A percentile compares a stretch with the other conserved stretches of the same genome.
Conservation (phyloP, 92 coral and sea anemone genomes). For the Nematostella vectensis region DNA sequence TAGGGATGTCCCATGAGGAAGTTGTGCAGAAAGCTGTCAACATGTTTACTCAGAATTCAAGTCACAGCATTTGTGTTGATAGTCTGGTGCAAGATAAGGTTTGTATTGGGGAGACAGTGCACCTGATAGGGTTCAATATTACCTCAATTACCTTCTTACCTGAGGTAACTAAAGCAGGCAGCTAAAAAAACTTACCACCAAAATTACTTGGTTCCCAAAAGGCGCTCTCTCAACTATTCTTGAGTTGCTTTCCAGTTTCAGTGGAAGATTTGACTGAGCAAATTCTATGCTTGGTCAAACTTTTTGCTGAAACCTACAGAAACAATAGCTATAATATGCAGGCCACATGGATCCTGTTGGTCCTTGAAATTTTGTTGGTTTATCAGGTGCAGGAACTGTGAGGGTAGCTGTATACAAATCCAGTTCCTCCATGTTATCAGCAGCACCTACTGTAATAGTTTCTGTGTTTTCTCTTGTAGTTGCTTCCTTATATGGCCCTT, state of each 20-base stretch:
- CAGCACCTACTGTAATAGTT: no score
- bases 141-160: background rate
- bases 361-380: background rate
- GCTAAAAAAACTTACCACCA: no score
- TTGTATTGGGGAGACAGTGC: background rate
- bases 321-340: no score
- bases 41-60: constrained; percentile 46
- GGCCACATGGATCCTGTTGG: no score
- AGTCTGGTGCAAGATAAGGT: constrained; percentile 88
- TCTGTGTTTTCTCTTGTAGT: constrained; percentile 20
- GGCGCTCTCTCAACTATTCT: no score
- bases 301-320: no score
- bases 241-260: no score
- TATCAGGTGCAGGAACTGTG: background rate
- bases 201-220: no score
- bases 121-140: background rate
- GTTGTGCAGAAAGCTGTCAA: constrained; percentile 59
- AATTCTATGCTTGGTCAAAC: no score
- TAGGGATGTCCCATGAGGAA: constrained; percentile 64
- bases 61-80: constrained; percentile 63
- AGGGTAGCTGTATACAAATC: background rate
- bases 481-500: constrained; percentile 70
- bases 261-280: no score
- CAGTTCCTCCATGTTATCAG: no score
- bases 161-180: no score